Percentiles rank a stretch among this genome's conserved stretches.
These are phyloP conservation scores for Sus scrofa DNA, from an alignment of 2,113 vertebrate species.

Conservation along the genomic window T2T-Sscrofa CM000812.6:18886001-18886500, in stretches of 20 bases:
- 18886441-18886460: not conserved
- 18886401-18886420: not conserved
- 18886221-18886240: not conserved
- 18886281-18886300: not conserved
- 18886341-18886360: not conserved
- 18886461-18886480: not conserved
- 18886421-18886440: not conserved
- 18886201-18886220: not conserved
- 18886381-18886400: not conserved
- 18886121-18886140: not conserved
- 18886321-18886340: not conserved
- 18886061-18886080: not conserved
- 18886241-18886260: not conserved
- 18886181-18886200: not conserved
- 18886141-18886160: not conserved
- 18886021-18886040: not conserved
- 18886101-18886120: not conserved
- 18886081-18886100: not conserved
- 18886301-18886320: not conserved
- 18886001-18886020: not conserved
- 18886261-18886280: not conserved
- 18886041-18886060: not conserved
- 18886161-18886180: not conserved
- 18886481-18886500: not conserved
- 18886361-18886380: not conserved